These are phyloP conservation scores for Mormyrops boulengeri DNA, from an alignment of 2,797 vertebrate genomes.

Conservation along the genomic window DNA sequence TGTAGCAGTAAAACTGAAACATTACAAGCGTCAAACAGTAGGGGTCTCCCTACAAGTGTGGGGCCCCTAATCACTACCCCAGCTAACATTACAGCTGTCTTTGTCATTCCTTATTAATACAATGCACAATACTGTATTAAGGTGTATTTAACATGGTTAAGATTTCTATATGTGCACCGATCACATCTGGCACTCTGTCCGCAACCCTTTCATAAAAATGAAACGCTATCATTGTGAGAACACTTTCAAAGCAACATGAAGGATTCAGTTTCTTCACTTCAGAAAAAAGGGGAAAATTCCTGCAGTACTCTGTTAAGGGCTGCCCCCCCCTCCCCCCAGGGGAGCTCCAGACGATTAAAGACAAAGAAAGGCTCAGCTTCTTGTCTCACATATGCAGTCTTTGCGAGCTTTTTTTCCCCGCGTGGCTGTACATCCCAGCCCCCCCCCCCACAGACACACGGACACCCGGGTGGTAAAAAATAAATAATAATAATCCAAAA, in stretches of 20 bases:
- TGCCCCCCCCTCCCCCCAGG: neutral
- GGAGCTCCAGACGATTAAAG: slow-evolving; percentile 6
- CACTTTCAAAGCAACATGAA: neutral
- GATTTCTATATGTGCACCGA: neutral
- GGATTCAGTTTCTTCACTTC: slow-evolving; percentile 34
- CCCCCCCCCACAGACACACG: neutral
- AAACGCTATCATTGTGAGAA: slow-evolving; percentile 44
- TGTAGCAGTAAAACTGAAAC: neutral
- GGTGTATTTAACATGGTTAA: slow-evolving; percentile 12
- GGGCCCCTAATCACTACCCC: neutral
- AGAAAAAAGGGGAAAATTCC: slow-evolving; percentile 26
- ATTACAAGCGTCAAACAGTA: neutral
- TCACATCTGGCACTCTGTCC: neutral
- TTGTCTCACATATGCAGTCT: neutral
- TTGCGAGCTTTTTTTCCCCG: neutral
- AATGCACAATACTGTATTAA: neutral
- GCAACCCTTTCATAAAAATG: slow-evolving; percentile 19
- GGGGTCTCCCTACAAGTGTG: neutral
- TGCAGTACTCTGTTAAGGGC: slow-evolving; percentile 17
- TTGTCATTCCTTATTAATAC: neutral
- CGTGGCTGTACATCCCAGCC: neutral
- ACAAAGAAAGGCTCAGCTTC: neutral
- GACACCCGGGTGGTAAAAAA: neutral
- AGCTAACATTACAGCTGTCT: neutral
- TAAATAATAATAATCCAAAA: neutral